These are phyloP conservation scores for Philonicus albiceps DNA, from an alignment of 2,888 invertebrate genomes.

Conservation along the genomic window DNA sequence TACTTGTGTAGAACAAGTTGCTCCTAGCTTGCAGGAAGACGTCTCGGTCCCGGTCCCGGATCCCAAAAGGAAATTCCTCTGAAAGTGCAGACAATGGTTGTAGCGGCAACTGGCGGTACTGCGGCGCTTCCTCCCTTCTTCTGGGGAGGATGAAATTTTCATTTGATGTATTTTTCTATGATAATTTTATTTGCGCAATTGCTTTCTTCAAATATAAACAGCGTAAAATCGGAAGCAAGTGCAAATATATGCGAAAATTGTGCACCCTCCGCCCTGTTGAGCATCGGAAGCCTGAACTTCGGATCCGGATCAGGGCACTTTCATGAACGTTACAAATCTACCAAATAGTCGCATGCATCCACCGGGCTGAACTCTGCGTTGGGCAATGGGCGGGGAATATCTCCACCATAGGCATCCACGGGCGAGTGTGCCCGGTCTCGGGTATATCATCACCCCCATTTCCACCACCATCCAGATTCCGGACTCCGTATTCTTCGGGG, in stretches of 20 bases:
- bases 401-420: background rate
- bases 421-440: background rate
- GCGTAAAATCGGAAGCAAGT: constrained; percentile 48
- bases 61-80: constrained; percentile 28
- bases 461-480: background rate
- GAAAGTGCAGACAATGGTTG: background rate
- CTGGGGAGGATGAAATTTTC: background rate
- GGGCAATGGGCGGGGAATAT: background rate
- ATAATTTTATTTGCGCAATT: constrained; percentile 49
- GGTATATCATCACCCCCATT: background rate
- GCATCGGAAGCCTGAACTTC: constrained; percentile 26
- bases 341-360: constrained; percentile 18
- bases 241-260: constrained; percentile 45
- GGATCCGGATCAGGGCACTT: background rate
- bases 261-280: background rate
- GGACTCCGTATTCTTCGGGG: background rate
- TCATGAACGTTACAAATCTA: constrained; percentile 18
- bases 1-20: background rate
- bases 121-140: background rate
- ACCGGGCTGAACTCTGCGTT: background rate
- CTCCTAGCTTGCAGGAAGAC: background rate
- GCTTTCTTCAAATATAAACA: constrained; percentile 47
- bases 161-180: constrained; percentile 44
- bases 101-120: background rate
- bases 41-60: background rate